Percentiles rank a stretch among this genome's conserved stretches.
Conservation (phyloP, 2,797 vertebrate species). For the Pseudochaenichthys georgianus region DNA sequence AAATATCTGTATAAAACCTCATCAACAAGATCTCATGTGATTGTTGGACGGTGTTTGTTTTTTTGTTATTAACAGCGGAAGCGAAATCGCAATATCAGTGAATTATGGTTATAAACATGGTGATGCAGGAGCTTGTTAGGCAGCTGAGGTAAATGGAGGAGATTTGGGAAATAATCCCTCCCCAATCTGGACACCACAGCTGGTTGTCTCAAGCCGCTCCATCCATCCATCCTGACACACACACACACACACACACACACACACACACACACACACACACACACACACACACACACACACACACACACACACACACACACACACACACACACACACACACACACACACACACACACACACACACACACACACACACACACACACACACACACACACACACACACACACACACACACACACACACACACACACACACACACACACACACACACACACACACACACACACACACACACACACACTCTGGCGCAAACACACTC, state of each 20-base stretch:
- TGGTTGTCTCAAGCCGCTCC: conserved; percentile 75
- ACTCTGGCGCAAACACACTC: conserved; percentile 9
- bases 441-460: background rate
- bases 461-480: conserved; percentile 30
- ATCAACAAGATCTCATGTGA: conserved; percentile 40
- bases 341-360: no score
- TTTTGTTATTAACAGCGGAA: conserved; percentile 52
- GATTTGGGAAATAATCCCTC: conserved; percentile 84
- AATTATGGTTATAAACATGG: conserved; percentile 64
- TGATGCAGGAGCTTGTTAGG: conserved; percentile 76
- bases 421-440: no score
- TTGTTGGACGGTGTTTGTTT: conserved; percentile 34
- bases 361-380: no score
- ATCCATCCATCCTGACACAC: conserved; percentile 55
- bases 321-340: no score
- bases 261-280: no score
- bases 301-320: no score
- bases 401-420: no score
- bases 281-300: no score
- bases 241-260: background rate
- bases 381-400: no score
- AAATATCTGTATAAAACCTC: conserved; percentile 42
- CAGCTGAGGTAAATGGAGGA: conserved; percentile 77
- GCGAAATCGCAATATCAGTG: conserved; percentile 60
- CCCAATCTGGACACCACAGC: conserved; percentile 83